phyloP scores from a whole-genome alignment of 2,113 vertebrate species.

The Pitta sordida region DNA sequence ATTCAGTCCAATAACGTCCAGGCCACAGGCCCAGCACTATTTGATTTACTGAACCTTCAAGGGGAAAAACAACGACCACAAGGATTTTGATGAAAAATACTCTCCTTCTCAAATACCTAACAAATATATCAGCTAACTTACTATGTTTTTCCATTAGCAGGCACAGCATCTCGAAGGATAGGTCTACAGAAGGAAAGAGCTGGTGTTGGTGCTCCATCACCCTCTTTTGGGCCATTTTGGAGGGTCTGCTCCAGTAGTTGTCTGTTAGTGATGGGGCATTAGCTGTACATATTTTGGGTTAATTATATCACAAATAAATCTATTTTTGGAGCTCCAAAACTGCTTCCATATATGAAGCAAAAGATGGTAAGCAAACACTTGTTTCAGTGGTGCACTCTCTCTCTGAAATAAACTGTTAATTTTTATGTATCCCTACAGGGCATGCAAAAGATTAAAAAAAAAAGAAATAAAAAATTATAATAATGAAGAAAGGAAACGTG shows the following conservation, averaged over 20 bases:
- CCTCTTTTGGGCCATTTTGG: no score
- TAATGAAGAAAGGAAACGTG: conserved; percentile 82
- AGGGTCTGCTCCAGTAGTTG: background rate
- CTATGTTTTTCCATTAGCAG: no score
- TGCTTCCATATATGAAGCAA: background rate
- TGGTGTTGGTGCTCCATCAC: no score
- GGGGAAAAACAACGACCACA: no score
- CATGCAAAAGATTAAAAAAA: background rate
- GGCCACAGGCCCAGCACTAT: background rate
- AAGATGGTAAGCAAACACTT: background rate
- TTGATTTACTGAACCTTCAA: conserved; percentile 65
- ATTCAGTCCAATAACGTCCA: background rate
- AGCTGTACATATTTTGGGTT: background rate
- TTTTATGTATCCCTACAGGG: background rate
- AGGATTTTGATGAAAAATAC: conserved; percentile 76
- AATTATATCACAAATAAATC: background rate
- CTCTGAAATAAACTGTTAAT: background rate
- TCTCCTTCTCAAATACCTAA: conserved; percentile 75
- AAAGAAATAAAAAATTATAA: conserved; percentile 67
- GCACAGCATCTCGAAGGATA: background rate
- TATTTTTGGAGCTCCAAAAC: background rate
- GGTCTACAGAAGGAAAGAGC: background rate
- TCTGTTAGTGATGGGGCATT: background rate
- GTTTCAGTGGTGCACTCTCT: background rate
- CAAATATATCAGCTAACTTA: conserved; percentile 53